Percentiles rank a stretch among this genome's conserved stretches.
Conservation (phyloP, 2,888 invertebrate species). For the Allolobophora icterica region DNA sequence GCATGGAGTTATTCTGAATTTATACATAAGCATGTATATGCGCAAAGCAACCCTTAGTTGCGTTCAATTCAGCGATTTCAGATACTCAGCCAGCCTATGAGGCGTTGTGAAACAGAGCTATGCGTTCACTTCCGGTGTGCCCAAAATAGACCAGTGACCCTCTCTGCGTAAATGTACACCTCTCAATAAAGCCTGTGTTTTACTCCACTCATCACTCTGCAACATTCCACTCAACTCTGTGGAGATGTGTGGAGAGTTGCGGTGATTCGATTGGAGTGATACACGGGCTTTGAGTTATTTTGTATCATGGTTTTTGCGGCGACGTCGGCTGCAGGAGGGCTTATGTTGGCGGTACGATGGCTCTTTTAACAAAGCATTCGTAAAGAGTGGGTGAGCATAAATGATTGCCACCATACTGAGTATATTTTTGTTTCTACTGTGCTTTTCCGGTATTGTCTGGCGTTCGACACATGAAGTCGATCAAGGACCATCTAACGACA, state of each 20-base stretch:
- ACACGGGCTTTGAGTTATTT: not conserved
- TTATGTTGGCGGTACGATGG: too few relatives aligned
- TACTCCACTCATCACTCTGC: not conserved
- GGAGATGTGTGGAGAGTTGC: not conserved
- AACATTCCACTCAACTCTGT: not conserved
- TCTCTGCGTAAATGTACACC: too few relatives aligned
- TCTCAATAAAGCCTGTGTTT: too few relatives aligned
- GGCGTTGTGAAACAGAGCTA: not conserved
- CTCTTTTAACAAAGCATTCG: not conserved
- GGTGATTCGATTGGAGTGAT: not conserved
- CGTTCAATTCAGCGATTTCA: not conserved
- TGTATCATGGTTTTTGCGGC: not conserved
- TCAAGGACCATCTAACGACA: not conserved
- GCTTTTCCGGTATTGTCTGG: too few relatives aligned
- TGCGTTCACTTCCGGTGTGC: not conserved
- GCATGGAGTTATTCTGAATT: too few relatives aligned
- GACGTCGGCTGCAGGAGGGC: not conserved
- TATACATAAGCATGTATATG: too few relatives aligned
- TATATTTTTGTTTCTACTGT: not conserved
- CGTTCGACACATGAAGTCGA: not conserved
- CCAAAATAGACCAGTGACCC: not conserved
- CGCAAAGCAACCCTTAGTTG: too few relatives aligned
- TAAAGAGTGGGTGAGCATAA: not conserved
- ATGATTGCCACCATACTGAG: not conserved
- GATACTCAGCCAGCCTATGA: not conserved